Base-by-base conservation (phyloP, 2,888 invertebrate genomes). In the Drosophila austrosaltans region DNA sequence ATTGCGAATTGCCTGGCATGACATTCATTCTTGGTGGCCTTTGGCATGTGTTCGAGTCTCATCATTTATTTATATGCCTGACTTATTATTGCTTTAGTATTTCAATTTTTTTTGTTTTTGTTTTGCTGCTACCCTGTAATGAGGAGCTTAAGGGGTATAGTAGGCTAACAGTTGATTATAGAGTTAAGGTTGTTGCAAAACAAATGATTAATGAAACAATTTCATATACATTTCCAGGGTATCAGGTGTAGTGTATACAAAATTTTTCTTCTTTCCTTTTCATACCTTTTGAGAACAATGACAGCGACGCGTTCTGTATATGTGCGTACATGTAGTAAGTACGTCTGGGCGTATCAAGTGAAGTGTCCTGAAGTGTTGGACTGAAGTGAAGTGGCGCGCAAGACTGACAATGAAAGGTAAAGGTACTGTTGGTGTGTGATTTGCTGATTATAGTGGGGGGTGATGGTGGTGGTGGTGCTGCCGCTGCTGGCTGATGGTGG, bases 21-120 rank as follows among this genome's bases (percentile, higher is more conserved):
- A 66, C 66, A 66, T 56, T 73, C 54, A 54, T 44, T 25, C 53
- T 28, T 28, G 30, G 44, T 76, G 84, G 71, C 82, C 79, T 77
- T 77, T 69, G 75, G 32, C 72, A 72, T 87, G 79, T 77, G 84
- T 72, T 72, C 73, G 72, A 66, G 63, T 72, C 85, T 79, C 81
- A 87, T 82, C 75, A 82, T 87, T 84, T 82, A 87, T 82, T 84
- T 79, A 82, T 87, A 72, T 72, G 69, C 62, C 72, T 73, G 69
- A 62, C 75, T 87, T 82, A 84, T 82, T 82, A 79, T 84, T 87
- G 78, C 74, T 79, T 48, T 25, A 48, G 48, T 48, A 48, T 48
- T 48, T 48, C 48, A 81, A 72, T 69, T 56, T 74, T 53, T 32
- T 39, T 12, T 12, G 53, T n/a, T 60, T 59, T 66, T 69, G 65